phyloP scores from a whole-genome alignment of 2,113 vertebrate genomes.

The Eleginops maclovinus region DNA sequence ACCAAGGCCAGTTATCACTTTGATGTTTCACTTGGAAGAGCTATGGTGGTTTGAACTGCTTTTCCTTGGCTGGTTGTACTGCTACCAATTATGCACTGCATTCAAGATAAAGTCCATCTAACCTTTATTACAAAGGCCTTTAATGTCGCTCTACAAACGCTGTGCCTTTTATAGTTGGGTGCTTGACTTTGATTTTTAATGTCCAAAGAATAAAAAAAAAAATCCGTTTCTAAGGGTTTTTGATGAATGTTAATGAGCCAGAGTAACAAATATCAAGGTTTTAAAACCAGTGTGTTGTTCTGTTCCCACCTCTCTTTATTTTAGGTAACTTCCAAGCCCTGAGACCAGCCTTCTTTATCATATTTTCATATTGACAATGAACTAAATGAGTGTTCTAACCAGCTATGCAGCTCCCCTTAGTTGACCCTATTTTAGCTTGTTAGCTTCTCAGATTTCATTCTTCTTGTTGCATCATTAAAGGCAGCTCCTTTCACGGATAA shows the following conservation, averaged over 20 bases:
- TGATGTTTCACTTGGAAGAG: slow-evolving; percentile 57
- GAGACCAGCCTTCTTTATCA: background rate
- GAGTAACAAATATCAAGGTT: background rate
- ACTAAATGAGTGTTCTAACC: background rate
- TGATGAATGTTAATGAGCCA: background rate
- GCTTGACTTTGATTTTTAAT: background rate
- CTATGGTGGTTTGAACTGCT: slow-evolving; percentile 31
- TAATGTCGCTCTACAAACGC: slow-evolving; percentile 15
- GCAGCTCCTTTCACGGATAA: background rate
- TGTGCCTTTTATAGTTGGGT: slow-evolving; percentile 3
- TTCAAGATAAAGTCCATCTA: slow-evolving; percentile 36
- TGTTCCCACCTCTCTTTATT: background rate
- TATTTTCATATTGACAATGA: background rate
- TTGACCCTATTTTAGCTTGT: background rate
- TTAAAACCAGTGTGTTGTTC: background rate
- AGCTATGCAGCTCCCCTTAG: background rate
- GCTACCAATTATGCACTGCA: slow-evolving; percentile 40
- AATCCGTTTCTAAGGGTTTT: background rate
- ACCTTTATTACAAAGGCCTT: slow-evolving; percentile 36
- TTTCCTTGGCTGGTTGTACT: slow-evolving; percentile 26
- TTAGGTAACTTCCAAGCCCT: background rate
- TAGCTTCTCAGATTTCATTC: background rate
- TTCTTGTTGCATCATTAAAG: background rate
- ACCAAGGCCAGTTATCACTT: slow-evolving; percentile 50
- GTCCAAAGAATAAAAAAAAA: background rate